Percentiles rank a stretch among this genome's conserved stretches.
Evolutionary conservation across 2,888 invertebrate species (phyloP).

Genomic region (Eupithecia insigniata): DNA sequence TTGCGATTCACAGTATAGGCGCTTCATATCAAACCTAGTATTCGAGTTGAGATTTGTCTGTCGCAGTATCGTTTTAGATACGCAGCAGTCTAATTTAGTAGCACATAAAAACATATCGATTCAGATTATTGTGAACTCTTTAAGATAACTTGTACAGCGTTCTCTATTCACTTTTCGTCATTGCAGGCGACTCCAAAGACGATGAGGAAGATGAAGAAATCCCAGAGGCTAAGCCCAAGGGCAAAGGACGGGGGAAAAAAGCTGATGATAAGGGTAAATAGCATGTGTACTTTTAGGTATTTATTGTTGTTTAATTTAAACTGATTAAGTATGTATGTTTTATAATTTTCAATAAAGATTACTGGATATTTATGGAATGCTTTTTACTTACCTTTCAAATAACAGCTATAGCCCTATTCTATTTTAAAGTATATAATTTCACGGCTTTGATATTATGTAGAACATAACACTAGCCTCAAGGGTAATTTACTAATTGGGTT

Average conservation of each 20-base stretch:
- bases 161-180: neutral
- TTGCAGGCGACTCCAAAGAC: slow-evolving; percentile 63
- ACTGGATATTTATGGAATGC: slow-evolving; percentile 68
- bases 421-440: neutral
- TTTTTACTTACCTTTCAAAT: slow-evolving; percentile 60
- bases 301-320: slow-evolving; percentile 66
- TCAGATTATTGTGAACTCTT: neutral
- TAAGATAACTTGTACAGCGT: neutral
- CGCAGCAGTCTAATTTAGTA: neutral
- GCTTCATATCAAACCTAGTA: neutral
- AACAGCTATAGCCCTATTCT: slow-evolving; percentile 26
- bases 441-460: slow-evolving; percentile 13
- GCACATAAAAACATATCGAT: neutral
- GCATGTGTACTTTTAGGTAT: slow-evolving; percentile 58
- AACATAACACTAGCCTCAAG: slow-evolving; percentile 21
- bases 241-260: slow-evolving; percentile 65
- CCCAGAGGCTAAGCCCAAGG: slow-evolving; percentile 67
- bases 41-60: neutral
- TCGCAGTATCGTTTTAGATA: too few species aligned
- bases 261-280: slow-evolving; percentile 80
- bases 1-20: neutral
- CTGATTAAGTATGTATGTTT: slow-evolving; percentile 71
- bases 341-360: slow-evolving; percentile 77
- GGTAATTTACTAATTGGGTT: slow-evolving; percentile 29
- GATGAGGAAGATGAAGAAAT: slow-evolving; percentile 62